Evolutionary conservation across 1,140 invertebrate genomes (phyloP).

Genomic region (Apis dorsata): DNA sequence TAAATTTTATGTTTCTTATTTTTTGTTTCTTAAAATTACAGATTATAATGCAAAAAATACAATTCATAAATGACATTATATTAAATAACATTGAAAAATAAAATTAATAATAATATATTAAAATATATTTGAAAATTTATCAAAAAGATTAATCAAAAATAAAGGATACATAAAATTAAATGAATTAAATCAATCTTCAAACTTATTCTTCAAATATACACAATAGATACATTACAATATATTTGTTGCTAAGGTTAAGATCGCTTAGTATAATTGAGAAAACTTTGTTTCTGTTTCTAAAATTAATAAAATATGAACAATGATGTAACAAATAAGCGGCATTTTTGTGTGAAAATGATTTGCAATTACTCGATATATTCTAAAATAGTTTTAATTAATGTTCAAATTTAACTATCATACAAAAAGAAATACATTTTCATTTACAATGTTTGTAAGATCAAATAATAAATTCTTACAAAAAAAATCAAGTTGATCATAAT

Average conservation of each 20-base stretch:
- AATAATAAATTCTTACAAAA: neutral
- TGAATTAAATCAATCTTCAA: neutral
- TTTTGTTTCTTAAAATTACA: neutral
- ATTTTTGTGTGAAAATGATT: conserved; percentile 18
- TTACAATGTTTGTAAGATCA: neutral
- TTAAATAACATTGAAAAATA: neutral
- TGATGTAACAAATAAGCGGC: conserved; percentile 34
- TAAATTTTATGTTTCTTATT: neutral
- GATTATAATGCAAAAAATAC: neutral
- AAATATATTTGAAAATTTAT: too few relatives aligned
- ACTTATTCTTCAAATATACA: neutral
- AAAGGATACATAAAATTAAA: too few relatives aligned
- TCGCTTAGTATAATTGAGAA: conserved; percentile 25
- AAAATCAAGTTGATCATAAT: conserved; percentile 19
- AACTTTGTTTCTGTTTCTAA: conserved; percentile 36
- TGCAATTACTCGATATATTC: neutral
- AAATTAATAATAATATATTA: too few relatives aligned
- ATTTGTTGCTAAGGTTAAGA: neutral
- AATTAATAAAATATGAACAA: conserved; percentile 40
- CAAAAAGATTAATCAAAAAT: too few relatives aligned
- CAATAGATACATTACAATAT: neutral
- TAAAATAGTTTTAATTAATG: neutral
- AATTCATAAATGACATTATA: neutral
- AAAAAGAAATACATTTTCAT: neutral
- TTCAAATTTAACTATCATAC: neutral